Evolutionary conservation across 2,113 vertebrate species (phyloP), one percentile per base, ranked within the genome.

Genomic region (Rhinogobius similis): DNA sequence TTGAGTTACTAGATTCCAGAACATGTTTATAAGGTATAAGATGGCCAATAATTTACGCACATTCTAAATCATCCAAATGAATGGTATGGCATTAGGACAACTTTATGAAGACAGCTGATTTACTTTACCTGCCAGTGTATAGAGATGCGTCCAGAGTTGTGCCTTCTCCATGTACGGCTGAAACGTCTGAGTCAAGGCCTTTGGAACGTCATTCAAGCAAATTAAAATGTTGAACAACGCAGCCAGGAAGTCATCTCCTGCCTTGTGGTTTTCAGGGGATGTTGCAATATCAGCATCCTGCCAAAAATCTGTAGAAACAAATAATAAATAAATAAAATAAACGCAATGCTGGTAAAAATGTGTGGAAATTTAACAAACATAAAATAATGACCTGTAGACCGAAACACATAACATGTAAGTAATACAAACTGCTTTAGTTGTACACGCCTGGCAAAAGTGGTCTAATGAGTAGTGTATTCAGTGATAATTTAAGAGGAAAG

Each of bases 121-220:
- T 73, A 65, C 81, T 87, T 88, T 94, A 98, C 97, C 96, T 95
- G 95, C 87, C 77, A 94, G 89, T 73, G 83, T 92, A 88, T 83
- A 94, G 61, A 98, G 92, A 82, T 83, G 92, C 67, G 94, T 91
- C 97, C 96, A 98, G 53, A 97, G 70, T 18, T 93, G 88, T 67
- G 92, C 89, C 83, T 91, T 88, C 88, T 98, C 95, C 86, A 98
- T 91, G 86, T 95, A 96, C 32, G 83, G 90, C 75, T 96, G 92
- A 81, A 99, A 92, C 73, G 92, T 92, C 69, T 79, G 80, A 85
- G 91, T 93, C 80, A 99, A 94, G 77, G 92, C 94, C 86, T 92
- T 93, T 46, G 95, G 95, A 76, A 93, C 87, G 50, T 91, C 87
- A 84, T 84, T 94, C 67, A 96, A 91, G 53, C 89, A 89, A 72